Evolutionary conservation across 2,888 invertebrate genomes (phyloP).

Genomic region (Trimorus sp.): DNA sequence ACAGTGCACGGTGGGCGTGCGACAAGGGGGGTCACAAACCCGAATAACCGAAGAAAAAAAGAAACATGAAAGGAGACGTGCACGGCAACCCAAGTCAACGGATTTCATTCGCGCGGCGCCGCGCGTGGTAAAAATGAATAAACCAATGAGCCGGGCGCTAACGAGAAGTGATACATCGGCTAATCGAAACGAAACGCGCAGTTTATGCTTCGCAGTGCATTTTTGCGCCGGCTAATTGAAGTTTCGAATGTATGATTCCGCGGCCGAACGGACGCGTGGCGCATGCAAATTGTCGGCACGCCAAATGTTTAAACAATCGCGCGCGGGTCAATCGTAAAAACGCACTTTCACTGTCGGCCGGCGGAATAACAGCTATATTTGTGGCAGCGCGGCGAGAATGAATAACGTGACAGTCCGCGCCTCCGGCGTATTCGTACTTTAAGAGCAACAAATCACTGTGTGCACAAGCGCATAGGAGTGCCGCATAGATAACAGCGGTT

Average conservation of each 20-base stretch:
- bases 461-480: conserved; percentile 55
- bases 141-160: conserved; percentile 25
- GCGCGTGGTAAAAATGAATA: conserved; percentile 40
- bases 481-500: conserved; percentile 55
- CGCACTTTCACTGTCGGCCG: conserved; percentile 48
- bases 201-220: conserved; percentile 10
- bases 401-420: conserved; percentile 54
- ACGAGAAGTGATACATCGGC: conserved; percentile 41
- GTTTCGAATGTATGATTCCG: conserved; percentile 30
- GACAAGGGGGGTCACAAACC: too few relatives aligned
- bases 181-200: conserved; percentile 16
- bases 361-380: conserved; percentile 56
- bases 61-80: too few relatives aligned
- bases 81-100: conserved; percentile 10
- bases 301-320: conserved; percentile 50
- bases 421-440: conserved; percentile 54
- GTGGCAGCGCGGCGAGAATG: conserved; percentile 37
- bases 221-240: conserved; percentile 32
- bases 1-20: too few relatives aligned
- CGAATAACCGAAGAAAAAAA: too few relatives aligned
- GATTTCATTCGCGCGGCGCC: conserved; percentile 26
- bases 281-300: conserved; percentile 32
- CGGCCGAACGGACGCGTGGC: conserved; percentile 3
- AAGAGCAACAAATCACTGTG: conserved; percentile 58
- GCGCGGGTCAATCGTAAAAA: conserved; percentile 35